phyloP scores from a whole-genome alignment of 2,113 vertebrate genomes.

The Galbula dea region DNA sequence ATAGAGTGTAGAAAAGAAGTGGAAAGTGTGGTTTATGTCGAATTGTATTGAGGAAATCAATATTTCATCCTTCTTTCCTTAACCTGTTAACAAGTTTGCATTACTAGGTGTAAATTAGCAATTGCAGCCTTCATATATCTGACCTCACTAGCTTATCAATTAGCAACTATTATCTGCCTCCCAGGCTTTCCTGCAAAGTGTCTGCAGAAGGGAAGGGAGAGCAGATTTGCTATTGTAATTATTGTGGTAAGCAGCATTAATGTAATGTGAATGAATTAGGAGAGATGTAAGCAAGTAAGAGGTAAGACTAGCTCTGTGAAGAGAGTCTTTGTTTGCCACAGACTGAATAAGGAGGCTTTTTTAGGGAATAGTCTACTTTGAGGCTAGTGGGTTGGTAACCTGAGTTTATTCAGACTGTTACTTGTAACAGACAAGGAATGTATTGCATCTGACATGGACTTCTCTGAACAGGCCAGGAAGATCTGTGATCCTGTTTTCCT shows the following conservation, averaged over 20 bases:
- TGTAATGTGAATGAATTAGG: background rate
- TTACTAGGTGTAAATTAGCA: slow-evolving; percentile 2
- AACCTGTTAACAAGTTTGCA: background rate
- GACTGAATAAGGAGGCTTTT: background rate
- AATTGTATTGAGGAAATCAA: background rate
- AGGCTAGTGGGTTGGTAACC: background rate
- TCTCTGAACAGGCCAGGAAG: background rate
- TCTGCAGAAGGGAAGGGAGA: background rate
- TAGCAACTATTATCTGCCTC: background rate
- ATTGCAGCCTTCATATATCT: background rate
- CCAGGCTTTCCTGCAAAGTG: background rate
- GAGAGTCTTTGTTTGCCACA: background rate
- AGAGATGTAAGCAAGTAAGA: background rate
- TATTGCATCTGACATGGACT: background rate
- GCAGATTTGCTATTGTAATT: background rate
- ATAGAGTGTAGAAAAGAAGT: background rate
- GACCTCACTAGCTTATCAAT: background rate
- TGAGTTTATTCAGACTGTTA: background rate
- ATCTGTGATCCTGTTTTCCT: background rate
- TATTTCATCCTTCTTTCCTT: background rate
- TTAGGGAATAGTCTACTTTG: background rate
- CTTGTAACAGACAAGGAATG: background rate
- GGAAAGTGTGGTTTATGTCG: background rate
- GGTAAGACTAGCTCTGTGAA: background rate
- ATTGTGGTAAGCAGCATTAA: background rate